These are phyloP conservation scores for Pteronura brasiliensis DNA, from an alignment of 2,113 vertebrate genomes.

Conservation along the genomic window DNA sequence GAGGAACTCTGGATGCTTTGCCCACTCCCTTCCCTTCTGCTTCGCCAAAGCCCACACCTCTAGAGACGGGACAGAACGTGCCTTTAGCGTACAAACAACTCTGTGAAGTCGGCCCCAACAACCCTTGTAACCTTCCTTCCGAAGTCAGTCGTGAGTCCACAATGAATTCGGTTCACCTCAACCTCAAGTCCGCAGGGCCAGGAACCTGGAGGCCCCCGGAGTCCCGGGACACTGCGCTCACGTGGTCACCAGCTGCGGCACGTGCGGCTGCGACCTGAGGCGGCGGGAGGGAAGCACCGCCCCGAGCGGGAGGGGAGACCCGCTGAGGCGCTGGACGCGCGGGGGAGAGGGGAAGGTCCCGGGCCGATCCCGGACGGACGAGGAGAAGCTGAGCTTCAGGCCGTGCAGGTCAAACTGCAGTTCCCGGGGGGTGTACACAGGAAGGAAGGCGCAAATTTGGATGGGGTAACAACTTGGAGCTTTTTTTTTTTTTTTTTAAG, in stretches of 20 bases:
- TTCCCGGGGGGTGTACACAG: background rate
- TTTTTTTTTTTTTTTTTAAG: background rate
- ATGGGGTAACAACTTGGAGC: background rate
- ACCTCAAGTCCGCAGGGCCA: background rate
- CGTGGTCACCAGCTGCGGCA: background rate
- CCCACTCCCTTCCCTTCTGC: background rate
- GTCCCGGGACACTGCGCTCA: background rate
- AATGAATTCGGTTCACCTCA: background rate
- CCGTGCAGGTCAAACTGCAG: background rate
- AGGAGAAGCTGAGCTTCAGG: background rate
- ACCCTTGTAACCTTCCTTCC: background rate
- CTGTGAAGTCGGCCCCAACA: fast-evolving
- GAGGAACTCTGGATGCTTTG: fast-evolving
- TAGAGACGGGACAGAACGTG: background rate
- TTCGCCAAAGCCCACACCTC: background rate
- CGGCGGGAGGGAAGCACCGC: background rate
- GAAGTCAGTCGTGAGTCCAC: background rate
- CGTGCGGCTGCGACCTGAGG: background rate
- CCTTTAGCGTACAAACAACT: background rate
- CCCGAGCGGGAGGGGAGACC: background rate
- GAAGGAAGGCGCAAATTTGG: background rate
- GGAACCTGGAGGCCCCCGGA: background rate
- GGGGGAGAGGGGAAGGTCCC: background rate
- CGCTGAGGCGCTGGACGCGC: fast-evolving
- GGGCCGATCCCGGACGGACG: fast-evolving